phyloP scores from a whole-genome alignment of 2,113 vertebrate species.

The Hippotragus niger region DNA sequence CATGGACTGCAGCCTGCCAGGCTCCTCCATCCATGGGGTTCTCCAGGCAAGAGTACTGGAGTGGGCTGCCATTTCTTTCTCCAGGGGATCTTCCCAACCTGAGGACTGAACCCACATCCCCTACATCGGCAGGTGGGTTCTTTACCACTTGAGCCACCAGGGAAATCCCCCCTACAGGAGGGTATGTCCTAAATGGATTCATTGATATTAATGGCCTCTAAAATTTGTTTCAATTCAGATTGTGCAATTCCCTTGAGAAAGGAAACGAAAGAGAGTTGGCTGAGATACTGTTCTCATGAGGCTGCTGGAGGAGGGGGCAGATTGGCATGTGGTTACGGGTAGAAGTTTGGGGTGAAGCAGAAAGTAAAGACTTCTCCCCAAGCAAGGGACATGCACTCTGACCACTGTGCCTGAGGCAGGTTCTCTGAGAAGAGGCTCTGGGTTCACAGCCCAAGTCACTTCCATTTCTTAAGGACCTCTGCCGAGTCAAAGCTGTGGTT shows the following conservation, averaged over 20 bases:
- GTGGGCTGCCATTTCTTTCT: not conserved
- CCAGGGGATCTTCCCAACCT: not conserved
- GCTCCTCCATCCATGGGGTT: not conserved
- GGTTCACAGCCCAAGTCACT: not conserved
- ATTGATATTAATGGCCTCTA: no score
- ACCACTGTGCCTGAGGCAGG: fast-evolving
- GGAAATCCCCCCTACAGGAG: not conserved
- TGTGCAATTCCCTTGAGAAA: not conserved
- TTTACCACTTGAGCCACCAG: not conserved
- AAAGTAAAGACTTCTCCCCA: not conserved
- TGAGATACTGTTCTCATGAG: not conserved
- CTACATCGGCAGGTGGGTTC: not conserved
- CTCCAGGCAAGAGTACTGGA: not conserved
- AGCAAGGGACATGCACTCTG: fast-evolving
- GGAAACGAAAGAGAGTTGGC: not conserved
- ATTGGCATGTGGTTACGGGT: not conserved
- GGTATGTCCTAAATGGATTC: not conserved
- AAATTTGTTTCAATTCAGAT: not conserved
- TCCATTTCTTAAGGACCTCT: not conserved
- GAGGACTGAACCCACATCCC: not conserved
- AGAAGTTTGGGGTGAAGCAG: not conserved
- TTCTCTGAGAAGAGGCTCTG: not conserved
- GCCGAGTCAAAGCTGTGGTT: not conserved
- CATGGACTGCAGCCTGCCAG: not conserved
- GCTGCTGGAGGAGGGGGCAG: not conserved